Percentiles rank a stretch among this genome's conserved stretches.
phyloP scores from a whole-genome alignment of 2,888 invertebrate genomes.

The Drosophila flavopinicola region DNA sequence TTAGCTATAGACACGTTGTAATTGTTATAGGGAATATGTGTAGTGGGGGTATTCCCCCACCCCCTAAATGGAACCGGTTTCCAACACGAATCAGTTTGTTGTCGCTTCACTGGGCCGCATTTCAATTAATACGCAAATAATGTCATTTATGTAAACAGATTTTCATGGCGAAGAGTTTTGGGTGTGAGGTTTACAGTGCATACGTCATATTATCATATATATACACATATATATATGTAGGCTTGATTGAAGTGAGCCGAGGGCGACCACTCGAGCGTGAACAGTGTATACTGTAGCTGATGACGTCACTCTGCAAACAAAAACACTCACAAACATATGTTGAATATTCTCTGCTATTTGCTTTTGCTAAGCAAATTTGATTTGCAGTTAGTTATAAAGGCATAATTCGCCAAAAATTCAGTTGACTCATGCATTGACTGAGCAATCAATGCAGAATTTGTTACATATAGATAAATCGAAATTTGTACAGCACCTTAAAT shows the following conservation, averaged over 20 bases:
- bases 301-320: slow-evolving; percentile 44
- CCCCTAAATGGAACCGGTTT: slow-evolving; percentile 44
- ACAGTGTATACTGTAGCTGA: too few relatives aligned
- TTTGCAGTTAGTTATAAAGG: too few relatives aligned
- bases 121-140: slow-evolving; percentile 72
- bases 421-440: slow-evolving; percentile 29
- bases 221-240: not conserved
- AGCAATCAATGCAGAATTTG: too few relatives aligned
- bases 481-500: too few relatives aligned
- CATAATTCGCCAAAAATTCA: not conserved
- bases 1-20: slow-evolving; percentile 10
- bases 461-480: too few relatives aligned
- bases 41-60: not conserved
- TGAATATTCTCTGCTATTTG: slow-evolving; percentile 32
- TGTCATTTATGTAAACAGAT: slow-evolving; percentile 63
- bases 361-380: slow-evolving; percentile 16
- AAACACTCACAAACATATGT: slow-evolving; percentile 17
- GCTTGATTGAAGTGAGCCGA: slow-evolving; percentile 33
- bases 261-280: slow-evolving; percentile 35
- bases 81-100: slow-evolving; percentile 16
- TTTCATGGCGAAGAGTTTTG: slow-evolving; percentile 34
- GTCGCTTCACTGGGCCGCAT: slow-evolving; percentile 44
- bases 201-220: slow-evolving; percentile 33
- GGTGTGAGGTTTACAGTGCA: slow-evolving; percentile 13
- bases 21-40: slow-evolving; percentile 19